A percentile compares a stretch with the other conserved stretches of the same genome.
Evolutionary conservation across 2,888 invertebrate species (phyloP).

Genomic region (Drosophila subquinaria): DNA sequence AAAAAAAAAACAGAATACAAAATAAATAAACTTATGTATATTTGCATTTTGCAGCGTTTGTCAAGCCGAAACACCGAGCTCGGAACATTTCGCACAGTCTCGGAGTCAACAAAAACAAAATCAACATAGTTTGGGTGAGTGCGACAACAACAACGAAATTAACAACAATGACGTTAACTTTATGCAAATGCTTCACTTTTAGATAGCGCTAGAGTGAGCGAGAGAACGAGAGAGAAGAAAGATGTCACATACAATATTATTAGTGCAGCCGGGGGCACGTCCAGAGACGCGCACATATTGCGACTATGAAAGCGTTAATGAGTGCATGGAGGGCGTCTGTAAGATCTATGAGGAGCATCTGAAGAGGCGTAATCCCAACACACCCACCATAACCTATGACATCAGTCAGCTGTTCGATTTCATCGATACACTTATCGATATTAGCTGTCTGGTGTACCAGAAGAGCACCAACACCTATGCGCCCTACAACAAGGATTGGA

Average conservation of each 20-base stretch:
- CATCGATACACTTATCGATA: slow-evolving; percentile 97
- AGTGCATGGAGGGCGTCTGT: slow-evolving; percentile 99
- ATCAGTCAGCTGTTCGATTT: slow-evolving; percentile 99
- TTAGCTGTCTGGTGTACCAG: slow-evolving; percentile 98
- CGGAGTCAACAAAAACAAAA: slow-evolving; percentile 28
- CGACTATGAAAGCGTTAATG: slow-evolving; percentile 99
- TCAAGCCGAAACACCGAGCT: slow-evolving; percentile 9
- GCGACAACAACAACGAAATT: background rate
- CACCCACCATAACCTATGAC: slow-evolving; percentile 98
- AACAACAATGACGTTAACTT: background rate
- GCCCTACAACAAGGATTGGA: slow-evolving; percentile 99
- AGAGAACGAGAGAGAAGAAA: slow-evolving; percentile 6
- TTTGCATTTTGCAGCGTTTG: slow-evolving; percentile 11
- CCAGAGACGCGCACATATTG: slow-evolving; percentile 99
- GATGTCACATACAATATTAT: slow-evolving; percentile 97
- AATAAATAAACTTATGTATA: background rate
- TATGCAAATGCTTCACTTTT: background rate
- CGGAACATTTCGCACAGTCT: slow-evolving; percentile 30
- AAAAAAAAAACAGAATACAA: background rate
- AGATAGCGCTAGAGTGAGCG: background rate
- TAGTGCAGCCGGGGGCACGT: slow-evolving; percentile 96
- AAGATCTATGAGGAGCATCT: slow-evolving; percentile 99
- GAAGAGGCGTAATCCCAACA: slow-evolving; percentile 97
- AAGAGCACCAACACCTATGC: slow-evolving; percentile 98
- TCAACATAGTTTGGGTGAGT: slow-evolving; percentile 24